Percentiles rank a stretch among this genome's conserved stretches.
These are phyloP conservation scores for Rafetus swinhoei DNA, from an alignment of 2,113 vertebrate genomes.

Conservation along the genomic window DNA sequence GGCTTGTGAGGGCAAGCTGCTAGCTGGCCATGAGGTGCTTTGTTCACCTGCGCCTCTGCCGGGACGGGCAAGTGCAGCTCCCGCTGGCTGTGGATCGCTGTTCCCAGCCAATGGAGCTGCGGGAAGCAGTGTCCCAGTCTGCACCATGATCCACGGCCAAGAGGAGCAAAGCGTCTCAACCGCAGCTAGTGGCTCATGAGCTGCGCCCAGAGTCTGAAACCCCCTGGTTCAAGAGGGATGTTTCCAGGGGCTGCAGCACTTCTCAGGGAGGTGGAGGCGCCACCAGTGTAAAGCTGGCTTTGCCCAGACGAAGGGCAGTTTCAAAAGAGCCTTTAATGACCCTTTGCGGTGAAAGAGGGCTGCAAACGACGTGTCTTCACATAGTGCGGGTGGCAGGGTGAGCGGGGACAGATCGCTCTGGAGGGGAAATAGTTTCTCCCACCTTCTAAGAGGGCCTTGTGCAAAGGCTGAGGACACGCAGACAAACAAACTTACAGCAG, in stretches of 20 bases:
- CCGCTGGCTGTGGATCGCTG: too few species aligned
- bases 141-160: too few species aligned
- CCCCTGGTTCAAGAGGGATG: too few species aligned
- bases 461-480: not conserved
- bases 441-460: not conserved
- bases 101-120: too few species aligned
- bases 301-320: not conserved
- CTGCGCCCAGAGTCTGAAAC: too few species aligned
- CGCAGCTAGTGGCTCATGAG: too few species aligned
- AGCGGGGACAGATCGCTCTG: not conserved
- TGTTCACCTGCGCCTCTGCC: too few species aligned
- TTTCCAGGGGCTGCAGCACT: too few species aligned
- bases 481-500: not conserved
- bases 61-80: too few species aligned
- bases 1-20: too few species aligned
- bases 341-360: not conserved
- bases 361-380: not conserved
- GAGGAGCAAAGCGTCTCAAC: too few species aligned
- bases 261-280: too few species aligned
- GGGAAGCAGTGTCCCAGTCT: not conserved
- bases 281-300: not conserved
- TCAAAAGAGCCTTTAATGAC: not conserved
- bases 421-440: not conserved
- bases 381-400: not conserved
- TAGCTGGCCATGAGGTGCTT: not conserved